Evolutionary conservation across 2,113 vertebrate species (phyloP).

Genomic region (Nycticryphes semicollaris): DNA sequence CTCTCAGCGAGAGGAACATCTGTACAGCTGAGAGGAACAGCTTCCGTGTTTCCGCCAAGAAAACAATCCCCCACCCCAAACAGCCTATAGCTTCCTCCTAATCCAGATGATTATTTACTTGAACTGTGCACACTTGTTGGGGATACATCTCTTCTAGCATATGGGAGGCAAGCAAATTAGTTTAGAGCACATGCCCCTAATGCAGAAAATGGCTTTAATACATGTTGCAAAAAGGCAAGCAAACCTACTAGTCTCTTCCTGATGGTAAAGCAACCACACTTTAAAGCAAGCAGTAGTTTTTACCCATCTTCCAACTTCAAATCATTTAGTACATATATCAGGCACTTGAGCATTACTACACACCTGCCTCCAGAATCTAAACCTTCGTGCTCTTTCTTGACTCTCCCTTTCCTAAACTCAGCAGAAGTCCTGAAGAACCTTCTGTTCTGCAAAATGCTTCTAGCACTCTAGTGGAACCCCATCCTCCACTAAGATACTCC

Average conservation of each 20-base stretch:
- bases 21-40: no score
- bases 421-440: not conserved
- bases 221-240: not conserved
- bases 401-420: not conserved
- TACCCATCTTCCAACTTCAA: not conserved
- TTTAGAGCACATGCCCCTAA: not conserved
- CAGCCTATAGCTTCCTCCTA: not conserved
- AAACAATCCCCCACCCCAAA: not conserved
- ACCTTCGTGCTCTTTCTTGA: not conserved
- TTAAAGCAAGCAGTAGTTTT: not conserved
- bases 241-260: not conserved
- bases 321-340: not conserved
- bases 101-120: not conserved
- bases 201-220: not conserved
- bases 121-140: not conserved
- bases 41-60: not conserved
- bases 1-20: not conserved
- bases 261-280: not conserved
- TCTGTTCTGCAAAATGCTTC: not conserved
- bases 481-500: not conserved
- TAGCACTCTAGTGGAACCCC: not conserved
- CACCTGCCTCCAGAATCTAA: not conserved
- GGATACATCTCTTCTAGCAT: not conserved
- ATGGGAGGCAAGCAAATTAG: not conserved
- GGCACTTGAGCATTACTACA: not conserved